phyloP scores from a whole-genome alignment of 2,888 invertebrate species.

The Crepidodera aurea region DNA sequence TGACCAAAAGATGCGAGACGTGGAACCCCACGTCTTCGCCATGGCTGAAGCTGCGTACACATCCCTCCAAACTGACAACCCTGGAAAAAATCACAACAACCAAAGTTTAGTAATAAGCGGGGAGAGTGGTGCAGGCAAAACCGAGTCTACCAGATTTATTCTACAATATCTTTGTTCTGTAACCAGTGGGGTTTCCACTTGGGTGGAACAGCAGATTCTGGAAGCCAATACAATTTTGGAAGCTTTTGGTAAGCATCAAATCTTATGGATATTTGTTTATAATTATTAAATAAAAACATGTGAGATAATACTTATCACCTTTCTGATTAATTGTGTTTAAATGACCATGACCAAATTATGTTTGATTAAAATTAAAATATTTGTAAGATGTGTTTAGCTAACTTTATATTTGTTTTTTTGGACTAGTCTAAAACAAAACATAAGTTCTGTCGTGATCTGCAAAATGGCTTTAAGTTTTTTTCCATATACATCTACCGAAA shows the following conservation, averaged over 20 bases:
- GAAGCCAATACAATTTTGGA: constrained; percentile 94
- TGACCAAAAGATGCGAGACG: constrained; percentile 79
- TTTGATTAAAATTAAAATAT: no score
- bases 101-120: constrained; percentile 87
- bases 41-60: constrained; percentile 89
- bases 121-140: constrained; percentile 93
- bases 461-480: no score
- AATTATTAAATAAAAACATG: background rate
- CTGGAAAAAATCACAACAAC: constrained; percentile 58
- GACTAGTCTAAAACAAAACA: no score
- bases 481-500: no score
- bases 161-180: constrained; percentile 91
- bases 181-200: constrained; percentile 79
- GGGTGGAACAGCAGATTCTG: constrained; percentile 95
- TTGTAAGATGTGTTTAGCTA: no score
- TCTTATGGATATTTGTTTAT: background rate
- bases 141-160: constrained; percentile 91
- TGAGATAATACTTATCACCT: background rate
- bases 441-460: no score
- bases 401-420: no score
- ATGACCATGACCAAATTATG: no score
- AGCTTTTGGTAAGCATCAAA: constrained; percentile 82
- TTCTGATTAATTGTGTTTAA: background rate
- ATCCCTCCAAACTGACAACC: constrained; percentile 67
- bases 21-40: constrained; percentile 91